phyloP scores from a whole-genome alignment of 2,888 invertebrate genomes.

The Myopa tessellatipennis region DNA sequence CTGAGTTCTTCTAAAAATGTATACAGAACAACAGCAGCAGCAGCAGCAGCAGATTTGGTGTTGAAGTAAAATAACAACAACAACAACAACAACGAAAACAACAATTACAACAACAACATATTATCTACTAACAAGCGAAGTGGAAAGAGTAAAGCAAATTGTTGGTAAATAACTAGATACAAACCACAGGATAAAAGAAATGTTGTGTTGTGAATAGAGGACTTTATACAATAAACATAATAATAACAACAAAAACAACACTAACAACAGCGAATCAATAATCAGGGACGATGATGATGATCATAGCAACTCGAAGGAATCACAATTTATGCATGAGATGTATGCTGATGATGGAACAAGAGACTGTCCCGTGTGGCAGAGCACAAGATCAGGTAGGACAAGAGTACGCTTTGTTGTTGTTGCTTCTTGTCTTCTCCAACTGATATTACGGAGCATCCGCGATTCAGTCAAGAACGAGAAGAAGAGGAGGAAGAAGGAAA shows the following conservation, averaged over 20 bases:
- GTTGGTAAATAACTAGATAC: not conserved
- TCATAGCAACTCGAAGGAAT: not conserved
- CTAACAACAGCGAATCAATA: conserved; percentile 27
- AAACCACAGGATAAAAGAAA: conserved; percentile 40
- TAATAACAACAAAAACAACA: conserved; percentile 22
- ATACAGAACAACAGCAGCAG: conserved; percentile 49
- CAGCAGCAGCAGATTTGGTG: not conserved
- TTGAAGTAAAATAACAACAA: not conserved
- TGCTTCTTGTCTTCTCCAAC: not conserved
- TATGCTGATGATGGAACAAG: not conserved
- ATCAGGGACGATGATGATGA: not conserved
- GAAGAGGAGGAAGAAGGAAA: not conserved
- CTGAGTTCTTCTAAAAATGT: conserved; percentile 65
- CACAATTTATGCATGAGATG: conserved; percentile 12
- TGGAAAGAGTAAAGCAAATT: too few species aligned
- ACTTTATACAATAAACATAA: conserved; percentile 15
- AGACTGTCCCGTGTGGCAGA: not conserved
- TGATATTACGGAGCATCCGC: too few species aligned
- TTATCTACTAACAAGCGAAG: too few species aligned
- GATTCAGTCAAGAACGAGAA: too few species aligned
- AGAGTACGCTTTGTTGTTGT: not conserved
- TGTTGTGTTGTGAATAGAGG: not conserved
- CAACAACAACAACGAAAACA: not conserved
- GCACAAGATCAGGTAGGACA: not conserved
- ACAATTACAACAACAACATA: conserved; percentile 39